These are phyloP conservation scores for Cantharis flavilabris DNA, from an alignment of 2,888 invertebrate genomes.

Conservation along the genomic window DNA sequence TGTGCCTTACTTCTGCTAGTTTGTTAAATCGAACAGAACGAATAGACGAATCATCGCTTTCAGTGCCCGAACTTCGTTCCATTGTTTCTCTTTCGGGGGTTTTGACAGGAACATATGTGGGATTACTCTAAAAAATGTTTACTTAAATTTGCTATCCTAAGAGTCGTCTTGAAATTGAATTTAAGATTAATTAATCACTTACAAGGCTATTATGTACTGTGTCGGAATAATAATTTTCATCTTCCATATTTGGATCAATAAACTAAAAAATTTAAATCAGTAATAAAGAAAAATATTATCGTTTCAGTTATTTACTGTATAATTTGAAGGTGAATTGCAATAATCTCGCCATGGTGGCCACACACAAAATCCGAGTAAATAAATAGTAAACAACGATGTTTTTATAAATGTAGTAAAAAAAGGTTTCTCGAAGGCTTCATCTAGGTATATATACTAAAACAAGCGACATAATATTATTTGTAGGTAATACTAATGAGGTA, in stretches of 20 bases:
- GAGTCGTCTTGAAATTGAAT: neutral
- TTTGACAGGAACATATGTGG: constrained; percentile 90
- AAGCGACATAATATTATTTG: constrained; percentile 21
- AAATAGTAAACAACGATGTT: constrained; percentile 91
- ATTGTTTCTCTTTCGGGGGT: constrained; percentile 61
- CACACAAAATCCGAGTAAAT: constrained; percentile 85
- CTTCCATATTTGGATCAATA: constrained; percentile 76
- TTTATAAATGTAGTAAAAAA: constrained; percentile 96
- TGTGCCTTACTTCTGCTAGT: constrained; percentile 85
- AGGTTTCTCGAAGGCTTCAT: constrained; percentile 88
- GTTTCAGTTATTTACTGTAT: constrained; percentile 69
- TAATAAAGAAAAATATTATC: neutral
- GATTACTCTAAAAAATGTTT: constrained; percentile 72
- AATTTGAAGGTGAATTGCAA: constrained; percentile 66
- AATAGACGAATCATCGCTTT: constrained; percentile 84
- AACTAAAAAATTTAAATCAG: constrained; percentile 58
- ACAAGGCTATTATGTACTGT: constrained; percentile 67
- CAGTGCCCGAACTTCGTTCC: constrained; percentile 70
- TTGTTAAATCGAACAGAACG: constrained; percentile 84
- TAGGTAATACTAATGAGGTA: neutral
- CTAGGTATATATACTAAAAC: constrained; percentile 81
- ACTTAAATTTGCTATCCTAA: neutral
- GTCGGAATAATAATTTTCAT: constrained; percentile 78
- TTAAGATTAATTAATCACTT: constrained; percentile 42
- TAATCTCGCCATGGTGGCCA: constrained; percentile 90